Evolutionary conservation across 2,888 invertebrate genomes (phyloP), one percentile per base, ranked within the genome.

Genomic region (Parnassius glacialis): DNA sequence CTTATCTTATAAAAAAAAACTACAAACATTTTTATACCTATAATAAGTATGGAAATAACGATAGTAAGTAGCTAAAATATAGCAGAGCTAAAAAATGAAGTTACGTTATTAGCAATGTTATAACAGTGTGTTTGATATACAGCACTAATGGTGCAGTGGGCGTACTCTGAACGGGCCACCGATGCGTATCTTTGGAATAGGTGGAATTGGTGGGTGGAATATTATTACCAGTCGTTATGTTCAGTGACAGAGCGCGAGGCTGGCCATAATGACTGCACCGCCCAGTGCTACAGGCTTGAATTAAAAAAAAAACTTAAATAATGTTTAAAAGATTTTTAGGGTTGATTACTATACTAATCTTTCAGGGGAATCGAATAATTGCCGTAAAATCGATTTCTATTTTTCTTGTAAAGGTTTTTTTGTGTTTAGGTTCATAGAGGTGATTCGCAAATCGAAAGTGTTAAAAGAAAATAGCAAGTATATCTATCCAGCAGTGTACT

Each of bases 131-230:
- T 64, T 58, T 52, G 59, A 62, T 20, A 44, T 16, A 59, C 62
- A 43, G 12, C 63, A 63, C 63, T 63, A 59, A 48, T 52, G 52
- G 51, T 72, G 60, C 64, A 65, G 79, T 78, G 83, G 88, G 90
- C 89, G 89, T 82, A 59, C 70, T 61, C 69, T 63, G 71, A 67
- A 64, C 70, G 75, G 74, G 79, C 84, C 85, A 86, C 85, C 84
- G 90, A 90, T 90, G 85, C 83, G 84, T 90, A 89, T 90, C 89
- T 88, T 75, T 74, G 75, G 76, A 80, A 83, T 85, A 82, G 85
- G 85, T 84, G 80, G 86, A 88, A 87, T 87, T 81, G 83, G 87
- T 88, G 80, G 90, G 90, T 87, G 90, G 90, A 84, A 89, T 90
- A 87, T 80, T 80, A 88, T 90, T 89, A 90, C 78, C 73, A 77